Evolutionary conservation across 2,888 invertebrate species (phyloP), one percentile per base, ranked within the genome.

Genomic region (Amblyjoppa fuscipennis): DNA sequence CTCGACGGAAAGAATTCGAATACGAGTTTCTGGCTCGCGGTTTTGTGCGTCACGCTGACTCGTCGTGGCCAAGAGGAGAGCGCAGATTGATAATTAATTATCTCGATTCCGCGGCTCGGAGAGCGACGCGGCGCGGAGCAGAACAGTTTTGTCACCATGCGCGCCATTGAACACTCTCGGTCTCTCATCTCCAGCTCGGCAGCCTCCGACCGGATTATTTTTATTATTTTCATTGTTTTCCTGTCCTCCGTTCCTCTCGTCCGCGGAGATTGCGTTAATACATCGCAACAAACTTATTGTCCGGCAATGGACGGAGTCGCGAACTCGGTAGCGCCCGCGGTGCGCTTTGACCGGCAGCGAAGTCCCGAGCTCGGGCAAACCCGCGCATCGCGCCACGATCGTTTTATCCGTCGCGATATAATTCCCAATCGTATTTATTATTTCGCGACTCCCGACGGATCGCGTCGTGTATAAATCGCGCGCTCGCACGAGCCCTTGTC

Each of bases 1-100:
- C 16, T 45, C 41, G 41, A 38, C 16, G 9, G 61, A 49, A 41
- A 68, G 45, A 69, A 70, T 78, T 69, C 70, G 70, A 81, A 53
- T 74, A 53, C 49, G 49, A 77, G 73, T 80, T 74, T 85, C 75
- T 73, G 70, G 79, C 71, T 77, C 68, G 66, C 77, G 56, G 78
- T 73, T 25, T 59, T 84, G 84, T 86, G 81, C 77, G 83, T 83
- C 83, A 80, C 76, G 83, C 81, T 81, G 85, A 79, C 74, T 87
- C 69, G 70, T 84, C 80, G 83, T 83, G 85, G 25, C 59, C 86
- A 68, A 80, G 82, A 85, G 87, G 81, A 79, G 77, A 75, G 86
- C 86, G 85, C 88, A 83, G 89, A 90, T 90, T 88, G 90, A 90
- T 91, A 90, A 90, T 89, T 89, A 88, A 89, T 91, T 90, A 91